Evolutionary conservation across 2,888 invertebrate species (phyloP).

Genomic region (Agonum fuliginosum): DNA sequence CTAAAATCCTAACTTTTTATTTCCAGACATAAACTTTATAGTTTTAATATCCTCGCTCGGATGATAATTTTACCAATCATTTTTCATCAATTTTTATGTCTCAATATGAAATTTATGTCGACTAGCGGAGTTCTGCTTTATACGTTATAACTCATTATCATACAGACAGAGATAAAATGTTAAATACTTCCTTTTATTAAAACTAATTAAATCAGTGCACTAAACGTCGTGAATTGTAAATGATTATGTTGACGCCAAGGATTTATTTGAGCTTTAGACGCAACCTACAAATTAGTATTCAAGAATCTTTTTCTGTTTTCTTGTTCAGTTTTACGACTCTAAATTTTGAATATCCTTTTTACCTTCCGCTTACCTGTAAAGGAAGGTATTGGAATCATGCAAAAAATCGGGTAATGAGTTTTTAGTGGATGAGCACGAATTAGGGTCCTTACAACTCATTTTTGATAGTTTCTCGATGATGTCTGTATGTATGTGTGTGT

Average conservation of each 20-base stretch:
- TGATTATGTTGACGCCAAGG: constrained; percentile 5
- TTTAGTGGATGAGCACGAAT: too few species aligned
- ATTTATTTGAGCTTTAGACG: constrained; percentile 8
- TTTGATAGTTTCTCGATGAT: too few species aligned
- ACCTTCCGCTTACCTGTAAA: too few species aligned
- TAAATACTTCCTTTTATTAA: constrained; percentile 29
- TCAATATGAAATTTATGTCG: constrained; percentile 28
- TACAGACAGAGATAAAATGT: constrained; percentile 24
- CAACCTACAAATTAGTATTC: constrained; percentile 7
- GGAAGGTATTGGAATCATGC: too few species aligned
- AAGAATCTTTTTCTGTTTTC: background rate
- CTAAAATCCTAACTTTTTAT: constrained; percentile 5
- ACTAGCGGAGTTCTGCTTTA: constrained; percentile 5
- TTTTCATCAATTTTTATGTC: constrained; percentile 33
- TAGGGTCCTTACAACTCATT: too few species aligned
- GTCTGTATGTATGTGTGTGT: too few species aligned
- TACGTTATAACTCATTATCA: constrained; percentile 30
- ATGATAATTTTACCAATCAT: constrained; percentile 32
- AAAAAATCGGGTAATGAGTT: too few species aligned
- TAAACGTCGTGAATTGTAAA: constrained; percentile 21
- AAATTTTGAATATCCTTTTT: too few species aligned
- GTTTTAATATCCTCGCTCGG: constrained; percentile 7
- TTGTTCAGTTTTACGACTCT: too few species aligned
- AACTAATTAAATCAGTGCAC: constrained; percentile 8
- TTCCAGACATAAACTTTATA: constrained; percentile 28